phyloP scores from a whole-genome alignment of 2,113 vertebrate genomes.

The Pontoporia blainvillei region DNA sequence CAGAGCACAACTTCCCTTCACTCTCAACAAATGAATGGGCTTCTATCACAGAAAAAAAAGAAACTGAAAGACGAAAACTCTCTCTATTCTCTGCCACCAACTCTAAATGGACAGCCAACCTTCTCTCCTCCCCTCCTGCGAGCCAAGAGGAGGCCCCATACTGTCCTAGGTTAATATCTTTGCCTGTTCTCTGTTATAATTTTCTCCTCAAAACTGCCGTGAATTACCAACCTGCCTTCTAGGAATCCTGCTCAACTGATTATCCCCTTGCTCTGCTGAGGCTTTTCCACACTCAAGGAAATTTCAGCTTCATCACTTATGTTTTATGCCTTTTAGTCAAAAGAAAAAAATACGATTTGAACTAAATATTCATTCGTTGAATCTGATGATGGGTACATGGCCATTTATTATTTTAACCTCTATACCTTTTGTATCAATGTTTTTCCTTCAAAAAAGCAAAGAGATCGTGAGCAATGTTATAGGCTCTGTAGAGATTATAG shows the following conservation, averaged over 20 bases:
- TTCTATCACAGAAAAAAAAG: neutral
- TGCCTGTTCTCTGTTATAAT: neutral
- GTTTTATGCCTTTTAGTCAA: neutral
- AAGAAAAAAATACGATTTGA: conserved; percentile 18
- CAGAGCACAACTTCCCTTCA: neutral
- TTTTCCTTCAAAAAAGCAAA: neutral
- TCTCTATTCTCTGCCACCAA: neutral
- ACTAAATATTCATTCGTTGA: neutral
- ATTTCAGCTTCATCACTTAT: neutral
- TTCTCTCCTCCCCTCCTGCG: neutral
- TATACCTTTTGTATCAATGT: neutral
- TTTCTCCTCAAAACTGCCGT: neutral
- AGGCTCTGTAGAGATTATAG: neutral
- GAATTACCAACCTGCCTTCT: neutral
- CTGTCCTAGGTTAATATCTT: neutral
- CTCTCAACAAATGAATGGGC: neutral
- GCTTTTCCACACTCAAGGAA: neutral
- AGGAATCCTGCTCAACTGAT: neutral
- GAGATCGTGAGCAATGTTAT: neutral
- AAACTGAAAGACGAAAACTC: neutral
- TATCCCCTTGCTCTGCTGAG: neutral
- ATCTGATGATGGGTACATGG: neutral
- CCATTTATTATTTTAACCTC: conserved; percentile 32
- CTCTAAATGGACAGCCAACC: neutral
- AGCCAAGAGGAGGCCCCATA: neutral